Percentiles rank a stretch among this genome's conserved stretches.
phyloP scores from a whole-genome alignment of 2,113 vertebrate species.

The Zosterops japonicus region DNA sequence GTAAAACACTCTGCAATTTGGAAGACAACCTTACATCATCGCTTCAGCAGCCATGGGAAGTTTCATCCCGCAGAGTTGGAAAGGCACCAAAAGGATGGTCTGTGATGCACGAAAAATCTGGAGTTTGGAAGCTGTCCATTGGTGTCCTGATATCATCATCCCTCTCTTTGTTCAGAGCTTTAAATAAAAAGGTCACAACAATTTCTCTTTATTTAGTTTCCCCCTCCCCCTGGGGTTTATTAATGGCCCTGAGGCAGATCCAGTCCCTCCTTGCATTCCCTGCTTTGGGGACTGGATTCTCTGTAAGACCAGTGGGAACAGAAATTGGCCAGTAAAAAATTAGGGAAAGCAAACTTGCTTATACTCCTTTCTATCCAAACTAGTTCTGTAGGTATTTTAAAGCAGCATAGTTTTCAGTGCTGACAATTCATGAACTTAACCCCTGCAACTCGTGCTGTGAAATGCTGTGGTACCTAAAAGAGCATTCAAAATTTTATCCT shows the following conservation, averaged over 20 bases:
- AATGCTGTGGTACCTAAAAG: not conserved
- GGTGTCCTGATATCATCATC: not conserved
- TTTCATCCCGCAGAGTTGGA: not conserved
- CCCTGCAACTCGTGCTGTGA: not conserved
- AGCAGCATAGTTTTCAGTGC: not conserved
- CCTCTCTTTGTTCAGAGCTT: constrained; percentile 17
- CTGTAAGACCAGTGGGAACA: not conserved
- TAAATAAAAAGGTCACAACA: not conserved
- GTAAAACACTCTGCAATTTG: not conserved
- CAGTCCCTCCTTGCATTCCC: not conserved
- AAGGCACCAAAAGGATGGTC: not conserved
- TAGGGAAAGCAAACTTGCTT: not conserved
- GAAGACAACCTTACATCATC: not conserved
- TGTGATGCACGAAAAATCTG: not conserved
- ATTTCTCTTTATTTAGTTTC: not conserved
- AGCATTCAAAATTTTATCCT: not conserved
- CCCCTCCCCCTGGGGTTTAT: not conserved
- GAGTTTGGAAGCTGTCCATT: not conserved
- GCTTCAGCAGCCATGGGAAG: not conserved
- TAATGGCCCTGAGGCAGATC: not conserved
- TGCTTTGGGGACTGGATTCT: not conserved
- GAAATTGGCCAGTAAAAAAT: not conserved
- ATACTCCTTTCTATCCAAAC: not conserved
- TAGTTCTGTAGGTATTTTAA: not conserved
- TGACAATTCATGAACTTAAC: not conserved